Base-by-base conservation (phyloP, 2,797 vertebrate genomes). In the Morelia viridis region DNA sequence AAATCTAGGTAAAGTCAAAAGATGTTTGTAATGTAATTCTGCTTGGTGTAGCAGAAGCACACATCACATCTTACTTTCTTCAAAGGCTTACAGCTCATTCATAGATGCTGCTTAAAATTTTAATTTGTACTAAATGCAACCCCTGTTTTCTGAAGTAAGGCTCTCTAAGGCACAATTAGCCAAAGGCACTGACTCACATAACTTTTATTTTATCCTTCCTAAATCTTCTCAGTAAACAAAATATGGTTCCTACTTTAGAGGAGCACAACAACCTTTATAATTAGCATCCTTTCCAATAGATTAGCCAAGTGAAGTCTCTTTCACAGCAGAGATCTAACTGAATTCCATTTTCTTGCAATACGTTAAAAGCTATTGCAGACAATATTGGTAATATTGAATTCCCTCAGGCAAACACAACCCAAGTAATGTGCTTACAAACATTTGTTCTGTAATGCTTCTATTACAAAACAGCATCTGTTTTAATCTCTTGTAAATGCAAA, bases 401-500 rank as follows among this genome's bases (percentile, higher is more conserved):
- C 28, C 88, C 93, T 56, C 4, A 83, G 35, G 17, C 50, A 84
- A 7, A 53, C 1, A 85, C 89, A 56, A 15, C 80, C n/a, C 65
- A 88, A 93, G 92, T 92, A 90, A 22, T 2, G 87, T 87, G 7
- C 26, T 92, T 88, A 89, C 10, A 93, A 85, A 89, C 76, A 87
- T 90, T 92, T 89, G 87, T 91, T 89, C 56, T 90, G 22, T 83
- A 87, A 90, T 80, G 84, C 46, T 50, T 56, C 46, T 80, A 56
- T 87, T 90, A 64, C 46, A 92, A 89, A 87, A 58, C 83, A 89
- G 64, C 87, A 91, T 80, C 90, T 83, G 87, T 91, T 91, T 89
- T 84, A 89, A 71, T 91, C 57, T 68, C 62, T 91, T 84, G 56
- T 46, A 91, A 24, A 89, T 89, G 64, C 64, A 93, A 87, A 93